phyloP scores from a whole-genome alignment of 2,113 vertebrate genomes.

The Bubo bubo region DNA sequence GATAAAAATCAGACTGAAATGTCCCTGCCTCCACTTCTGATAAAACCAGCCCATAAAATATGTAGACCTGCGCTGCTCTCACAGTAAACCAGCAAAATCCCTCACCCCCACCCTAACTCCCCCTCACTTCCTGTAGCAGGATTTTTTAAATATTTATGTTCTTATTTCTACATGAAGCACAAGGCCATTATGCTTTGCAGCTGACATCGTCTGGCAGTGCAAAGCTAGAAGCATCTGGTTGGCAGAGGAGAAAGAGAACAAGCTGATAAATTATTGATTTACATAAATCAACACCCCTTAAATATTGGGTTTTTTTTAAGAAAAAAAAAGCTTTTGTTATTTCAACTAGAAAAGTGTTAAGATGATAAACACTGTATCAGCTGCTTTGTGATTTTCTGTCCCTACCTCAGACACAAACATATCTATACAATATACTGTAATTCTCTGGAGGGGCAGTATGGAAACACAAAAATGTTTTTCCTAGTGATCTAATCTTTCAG shows the following conservation, averaged over 20 bases:
- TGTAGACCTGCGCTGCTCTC: conserved; percentile 74
- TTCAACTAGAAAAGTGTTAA: conserved; percentile 67
- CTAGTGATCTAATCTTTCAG: neutral
- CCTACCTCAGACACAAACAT: neutral
- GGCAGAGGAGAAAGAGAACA: conserved; percentile 79
- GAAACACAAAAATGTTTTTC: neutral
- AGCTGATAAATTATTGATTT: conserved; percentile 92
- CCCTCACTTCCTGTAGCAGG: conserved; percentile 76
- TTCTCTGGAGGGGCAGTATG: neutral
- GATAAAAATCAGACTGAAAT: conserved; percentile 90
- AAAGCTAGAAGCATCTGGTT: conserved; percentile 85
- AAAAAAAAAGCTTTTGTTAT: conserved; percentile 46
- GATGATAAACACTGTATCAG: conserved; percentile 61
- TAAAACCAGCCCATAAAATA: conserved; percentile 82
- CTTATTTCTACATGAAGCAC: conserved; percentile 86
- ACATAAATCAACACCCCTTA: conserved; percentile 90
- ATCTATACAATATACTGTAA: neutral
- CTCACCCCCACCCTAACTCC: conserved; percentile 48
- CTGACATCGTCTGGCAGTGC: conserved; percentile 83
- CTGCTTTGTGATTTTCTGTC: conserved; percentile 56
- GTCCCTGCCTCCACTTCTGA: conserved; percentile 77
- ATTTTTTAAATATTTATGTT: conserved; percentile 93
- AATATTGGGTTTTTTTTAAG: conserved; percentile 74
- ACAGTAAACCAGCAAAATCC: conserved; percentile 75
- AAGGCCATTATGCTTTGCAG: conserved; percentile 84